Percentiles rank a stretch among this genome's conserved stretches.
Conservation (phyloP, 2,797 vertebrate genomes). For the Eurystomus glaucurus region DNA sequence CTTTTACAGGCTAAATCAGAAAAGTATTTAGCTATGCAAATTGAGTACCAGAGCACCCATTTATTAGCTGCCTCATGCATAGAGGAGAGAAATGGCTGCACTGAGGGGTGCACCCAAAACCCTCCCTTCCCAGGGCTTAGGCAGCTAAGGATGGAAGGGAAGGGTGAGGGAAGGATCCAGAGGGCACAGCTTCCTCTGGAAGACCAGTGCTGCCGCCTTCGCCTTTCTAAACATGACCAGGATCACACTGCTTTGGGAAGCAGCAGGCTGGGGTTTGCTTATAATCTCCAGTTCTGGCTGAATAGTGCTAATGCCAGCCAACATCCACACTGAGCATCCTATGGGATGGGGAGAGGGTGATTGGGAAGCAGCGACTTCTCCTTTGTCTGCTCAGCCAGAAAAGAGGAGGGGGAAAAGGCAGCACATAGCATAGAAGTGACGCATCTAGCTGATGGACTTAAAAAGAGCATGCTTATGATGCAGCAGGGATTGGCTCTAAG, state of each 20-base stretch:
- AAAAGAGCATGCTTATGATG: not conserved
- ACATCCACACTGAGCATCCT: accelerated
- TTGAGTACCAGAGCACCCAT: not conserved
- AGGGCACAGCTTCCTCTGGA: not conserved
- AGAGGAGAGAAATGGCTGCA: not conserved
- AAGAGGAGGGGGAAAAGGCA: not conserved
- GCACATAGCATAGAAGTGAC: not conserved
- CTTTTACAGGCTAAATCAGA: not conserved
- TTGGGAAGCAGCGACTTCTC: not conserved
- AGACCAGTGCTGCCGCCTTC: not conserved
- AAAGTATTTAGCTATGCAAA: not conserved
- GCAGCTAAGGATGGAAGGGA: not conserved
- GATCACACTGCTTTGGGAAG: not conserved
- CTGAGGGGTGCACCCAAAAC: not conserved
- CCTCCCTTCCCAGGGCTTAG: not conserved
- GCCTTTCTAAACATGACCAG: not conserved
- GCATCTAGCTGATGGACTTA: accelerated
- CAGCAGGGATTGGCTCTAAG: not conserved
- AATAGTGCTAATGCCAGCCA: not conserved
- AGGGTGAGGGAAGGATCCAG: not conserved
- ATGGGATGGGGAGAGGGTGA: not conserved
- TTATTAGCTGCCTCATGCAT: not conserved
- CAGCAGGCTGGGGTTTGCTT: not conserved
- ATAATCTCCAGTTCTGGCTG: not conserved
- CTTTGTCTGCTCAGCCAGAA: not conserved